Base-by-base conservation (phyloP, 1,140 invertebrate genomes). In the Drosophila varians region DNA sequence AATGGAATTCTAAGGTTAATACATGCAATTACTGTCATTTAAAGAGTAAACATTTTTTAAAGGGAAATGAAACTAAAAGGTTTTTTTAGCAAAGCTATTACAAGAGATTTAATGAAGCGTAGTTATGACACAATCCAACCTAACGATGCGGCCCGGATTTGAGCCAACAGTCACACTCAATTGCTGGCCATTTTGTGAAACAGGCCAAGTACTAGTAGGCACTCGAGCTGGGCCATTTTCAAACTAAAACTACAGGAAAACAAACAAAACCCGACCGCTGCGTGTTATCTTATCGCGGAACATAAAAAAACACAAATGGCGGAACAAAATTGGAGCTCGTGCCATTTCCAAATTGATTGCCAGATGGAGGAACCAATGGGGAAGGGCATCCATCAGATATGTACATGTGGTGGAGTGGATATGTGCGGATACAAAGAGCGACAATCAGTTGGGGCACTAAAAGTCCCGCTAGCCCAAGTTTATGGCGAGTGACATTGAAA, bases 321-420 rank as follows among this genome's bases (percentile, higher is more conserved):
- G 74, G 74, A 60, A 71, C 64, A 40, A 64, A 76, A 76, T 71
- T 70, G 53, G 69, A 77, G 55, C 61, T 49, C 76, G 56, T 74
- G 53, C 62, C 38, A 55, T 70, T 69, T 70, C 21, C 36, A 60
- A 78, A 74, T 74, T 74, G 77, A 75, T 66, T 73, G 52, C 18
- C 48, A 55, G 19, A n/a, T 21, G 21, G 21, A 21, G 21, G 19
- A 18, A 12, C n/a, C 9, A n/a, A 0, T 6, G 2, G 14, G 36
- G 4, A 9, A 12, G 11, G 34, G 25, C 40, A 47, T 40, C 28
- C 51, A 26, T 16, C 7, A 46, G 36, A 77, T 64, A 52, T 38
- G 38, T 40, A 31, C 11, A 31, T 11, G 1, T 28, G 26, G n/a
- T n/a, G n/a, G n/a, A n/a, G n/a, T n/a, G n/a, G n/a, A n/a, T 11